These are phyloP conservation scores for Sphaeridia pumilis DNA, from an alignment of 2,888 invertebrate species.

Conservation along the genomic window DNA sequence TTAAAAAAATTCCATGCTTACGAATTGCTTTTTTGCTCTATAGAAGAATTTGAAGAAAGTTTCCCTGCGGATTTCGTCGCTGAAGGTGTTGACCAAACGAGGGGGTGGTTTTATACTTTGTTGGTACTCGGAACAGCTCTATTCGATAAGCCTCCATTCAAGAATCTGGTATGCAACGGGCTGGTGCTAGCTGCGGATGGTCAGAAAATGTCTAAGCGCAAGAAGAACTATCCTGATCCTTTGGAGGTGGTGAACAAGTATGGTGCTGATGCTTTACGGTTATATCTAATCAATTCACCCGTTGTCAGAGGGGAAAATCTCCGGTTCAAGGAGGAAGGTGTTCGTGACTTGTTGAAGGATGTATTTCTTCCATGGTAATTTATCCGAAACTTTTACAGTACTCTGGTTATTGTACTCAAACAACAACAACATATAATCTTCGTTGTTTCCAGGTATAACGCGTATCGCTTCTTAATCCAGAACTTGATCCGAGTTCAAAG, in stretches of 20 bases:
- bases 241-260: constrained; percentile 73
- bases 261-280: constrained; percentile 90
- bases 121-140: constrained; percentile 90
- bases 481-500: constrained; percentile 50
- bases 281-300: constrained; percentile 95
- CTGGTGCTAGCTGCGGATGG: constrained; percentile 93
- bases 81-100: constrained; percentile 97
- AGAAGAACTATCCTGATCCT: constrained; percentile 98
- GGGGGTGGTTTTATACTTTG: constrained; percentile 99
- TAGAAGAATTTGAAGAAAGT: constrained; percentile 68
- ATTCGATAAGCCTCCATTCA: constrained; percentile 92
- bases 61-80: constrained; percentile 99
- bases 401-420: too few relatives aligned
- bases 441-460: constrained; percentile 50
- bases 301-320: constrained; percentile 95
- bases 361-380: constrained; percentile 92
- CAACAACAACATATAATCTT: too few relatives aligned
- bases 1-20: neutral
- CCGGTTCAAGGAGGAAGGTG: constrained; percentile 93
- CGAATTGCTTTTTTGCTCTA: constrained; percentile 6
- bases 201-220: constrained; percentile 98
- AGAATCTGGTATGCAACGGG: constrained; percentile 93
- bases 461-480: constrained; percentile 84
- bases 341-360: constrained; percentile 89
- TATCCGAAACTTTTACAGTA: too few relatives aligned